Base-by-base conservation (phyloP, 2,113 vertebrate species). In the Oncorhynchus nerka region DNA sequence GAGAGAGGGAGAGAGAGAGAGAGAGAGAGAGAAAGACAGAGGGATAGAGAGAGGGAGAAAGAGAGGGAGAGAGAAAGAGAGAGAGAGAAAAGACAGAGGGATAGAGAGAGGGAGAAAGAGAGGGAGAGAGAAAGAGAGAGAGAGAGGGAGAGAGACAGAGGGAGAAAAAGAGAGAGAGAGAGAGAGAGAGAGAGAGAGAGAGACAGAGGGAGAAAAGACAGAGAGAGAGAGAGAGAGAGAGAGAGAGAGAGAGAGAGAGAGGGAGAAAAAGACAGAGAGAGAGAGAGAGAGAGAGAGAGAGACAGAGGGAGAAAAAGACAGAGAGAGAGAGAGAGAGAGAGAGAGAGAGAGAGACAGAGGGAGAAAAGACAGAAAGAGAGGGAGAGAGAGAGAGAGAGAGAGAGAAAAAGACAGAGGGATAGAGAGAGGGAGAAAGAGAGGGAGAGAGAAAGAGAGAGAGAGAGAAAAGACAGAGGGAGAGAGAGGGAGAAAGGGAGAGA, bases 81-180 rank as follows among this genome's bases (percentile, higher is more conserved):
- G 1, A 67, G 59, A 24, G 1, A 24, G 1, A 24, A 24, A 1
- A 24, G 24, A 24, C 24, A 24, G 24, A 24, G 24, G 1, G 24
- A 24, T 1, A 24, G 1, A 24, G 24, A 24, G 24, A 24, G 24
- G 1, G 24, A 24, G 24, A 1, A 24, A 24, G 24, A 24, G 24
- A n/a, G n/a, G n/a, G 24, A 24, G 1, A 24, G 24, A 24, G 24
- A 24, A 24, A 13, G 4, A 78, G 32, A 65, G 11, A 2, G 65
- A 32, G 39, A 30, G 32, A 32, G 32, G 6, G 5, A 5, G 32
- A 32, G 32, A 32, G 32, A 0, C 86, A 88, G 79, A 74, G 62
- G 1, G 2, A 70, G 48, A 9, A 4, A 77, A 26, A 65, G 13
- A 1, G 65, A 32, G 51, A 26, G 30, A 30, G 4, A 30, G 4